Evolutionary conservation across 2,113 vertebrate genomes (phyloP).

Genomic region (Megaleporinus macrocephalus): DNA sequence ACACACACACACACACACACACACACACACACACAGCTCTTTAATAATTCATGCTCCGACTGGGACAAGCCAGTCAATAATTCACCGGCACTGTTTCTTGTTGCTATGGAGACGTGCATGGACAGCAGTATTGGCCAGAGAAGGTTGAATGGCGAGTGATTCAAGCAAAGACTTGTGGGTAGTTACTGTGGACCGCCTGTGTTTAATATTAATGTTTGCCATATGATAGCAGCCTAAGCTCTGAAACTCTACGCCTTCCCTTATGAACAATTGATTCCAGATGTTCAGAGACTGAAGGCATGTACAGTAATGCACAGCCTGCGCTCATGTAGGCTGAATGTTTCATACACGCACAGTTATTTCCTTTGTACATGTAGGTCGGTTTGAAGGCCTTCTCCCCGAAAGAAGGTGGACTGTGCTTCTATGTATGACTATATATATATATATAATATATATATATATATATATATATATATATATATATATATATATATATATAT

Average conservation of each 20-base stretch:
- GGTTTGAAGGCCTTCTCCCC: not conserved
- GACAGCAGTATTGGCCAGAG: conserved; percentile 51
- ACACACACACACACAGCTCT: not conserved
- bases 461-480: conserved; percentile 14
- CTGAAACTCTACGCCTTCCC: conserved; percentile 31
- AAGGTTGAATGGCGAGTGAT: conserved; percentile 43
- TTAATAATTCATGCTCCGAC: conserved; percentile 80
- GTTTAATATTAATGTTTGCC: conserved; percentile 47
- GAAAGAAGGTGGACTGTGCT: not conserved
- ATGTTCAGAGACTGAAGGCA: conserved; percentile 19
- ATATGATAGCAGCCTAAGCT: conserved; percentile 31
- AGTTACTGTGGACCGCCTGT: conserved; percentile 29
- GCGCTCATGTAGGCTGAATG: not conserved
- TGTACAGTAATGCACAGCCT: not conserved
- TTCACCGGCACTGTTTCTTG: conserved; percentile 69
- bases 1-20: conserved; percentile 29
- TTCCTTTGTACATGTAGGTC: not conserved
- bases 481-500: conserved; percentile 59
- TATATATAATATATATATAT: not conserved
- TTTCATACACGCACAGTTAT: not conserved
- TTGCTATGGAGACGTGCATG: conserved; percentile 66
- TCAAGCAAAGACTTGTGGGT: conserved; percentile 43
- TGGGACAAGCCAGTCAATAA: conserved; percentile 73
- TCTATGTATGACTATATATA: not conserved
- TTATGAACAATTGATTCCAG: conserved; percentile 45